Evolutionary conservation across 92 coral and sea anemone species (phyloP).

Genomic region (Diadumene lineata): DNA sequence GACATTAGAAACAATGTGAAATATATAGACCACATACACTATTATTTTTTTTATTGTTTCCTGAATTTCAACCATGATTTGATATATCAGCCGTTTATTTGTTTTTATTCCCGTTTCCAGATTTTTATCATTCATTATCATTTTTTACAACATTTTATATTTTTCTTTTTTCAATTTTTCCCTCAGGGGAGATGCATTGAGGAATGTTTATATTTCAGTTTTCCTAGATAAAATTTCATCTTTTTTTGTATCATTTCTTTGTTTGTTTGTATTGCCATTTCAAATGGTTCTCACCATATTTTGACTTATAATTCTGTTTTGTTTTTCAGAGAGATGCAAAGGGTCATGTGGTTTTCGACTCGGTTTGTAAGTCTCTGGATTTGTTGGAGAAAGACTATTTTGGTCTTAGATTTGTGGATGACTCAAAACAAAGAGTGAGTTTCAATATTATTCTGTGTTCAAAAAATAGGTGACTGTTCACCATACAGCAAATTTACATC

Average conservation of each 20-base stretch:
- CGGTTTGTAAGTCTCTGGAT: conserved; percentile 86
- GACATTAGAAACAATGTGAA: neutral
- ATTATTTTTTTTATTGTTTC: too few species aligned
- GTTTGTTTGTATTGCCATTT: too few species aligned
- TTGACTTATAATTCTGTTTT: too few species aligned
- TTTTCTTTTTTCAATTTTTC: too few species aligned
- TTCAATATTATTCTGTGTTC: neutral
- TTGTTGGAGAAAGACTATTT: conserved; percentile 96
- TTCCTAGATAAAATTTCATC: too few species aligned
- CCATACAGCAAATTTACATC: neutral
- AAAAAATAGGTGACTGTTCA: neutral
- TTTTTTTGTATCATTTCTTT: too few species aligned
- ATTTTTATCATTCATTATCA: neutral
- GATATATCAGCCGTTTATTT: neutral
- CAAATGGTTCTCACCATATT: too few species aligned
- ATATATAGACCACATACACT: too few species aligned
- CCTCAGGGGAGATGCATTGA: too few species aligned
- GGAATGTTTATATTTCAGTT: too few species aligned
- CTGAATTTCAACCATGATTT: neutral
- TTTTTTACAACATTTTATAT: neutral
- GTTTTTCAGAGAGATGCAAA: conserved; percentile 85
- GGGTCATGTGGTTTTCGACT: conserved; percentile 88
- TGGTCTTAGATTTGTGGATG: conserved; percentile 96
- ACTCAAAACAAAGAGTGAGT: conserved; percentile 91
- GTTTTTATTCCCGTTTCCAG: neutral